Conservation (phyloP, 2,888 invertebrate genomes). For the Plemyria rubiginata region DNA sequence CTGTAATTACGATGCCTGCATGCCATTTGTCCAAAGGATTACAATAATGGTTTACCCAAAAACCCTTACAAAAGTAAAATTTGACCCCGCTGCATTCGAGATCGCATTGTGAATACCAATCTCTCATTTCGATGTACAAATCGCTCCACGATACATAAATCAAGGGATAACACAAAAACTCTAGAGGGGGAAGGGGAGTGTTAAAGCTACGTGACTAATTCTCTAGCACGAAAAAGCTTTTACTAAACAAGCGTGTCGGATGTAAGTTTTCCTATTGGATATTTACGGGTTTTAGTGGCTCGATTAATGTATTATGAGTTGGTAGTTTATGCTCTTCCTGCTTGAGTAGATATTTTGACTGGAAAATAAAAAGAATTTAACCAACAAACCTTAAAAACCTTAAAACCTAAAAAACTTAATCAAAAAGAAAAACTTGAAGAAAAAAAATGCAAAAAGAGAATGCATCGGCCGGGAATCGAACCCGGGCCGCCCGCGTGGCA, state of each 20-base stretch:
- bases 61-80: conserved; percentile 25
- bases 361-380: background rate
- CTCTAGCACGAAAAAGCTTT: conserved; percentile 64
- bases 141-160: conserved; percentile 56
- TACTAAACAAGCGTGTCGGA: conserved; percentile 56
- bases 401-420: background rate
- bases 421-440: background rate
- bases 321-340: background rate
- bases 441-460: background rate
- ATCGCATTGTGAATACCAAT: conserved; percentile 53
- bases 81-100: conserved; percentile 34
- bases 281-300: conserved; percentile 27
- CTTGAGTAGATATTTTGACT: background rate
- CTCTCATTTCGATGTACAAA: conserved; percentile 60
- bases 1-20: too few relatives aligned
- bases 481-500: conserved; percentile 86
- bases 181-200: conserved; percentile 26
- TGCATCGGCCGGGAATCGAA: conserved; percentile 86
- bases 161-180: conserved; percentile 57
- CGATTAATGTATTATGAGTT: conserved; percentile 9
- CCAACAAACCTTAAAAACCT: background rate
- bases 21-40: background rate
- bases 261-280: conserved; percentile 49
- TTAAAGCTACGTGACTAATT: conserved; percentile 62
- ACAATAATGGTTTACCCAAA: background rate